phyloP scores from a whole-genome alignment of 2,888 invertebrate species.

The Ornithoptera alexandrae region DNA sequence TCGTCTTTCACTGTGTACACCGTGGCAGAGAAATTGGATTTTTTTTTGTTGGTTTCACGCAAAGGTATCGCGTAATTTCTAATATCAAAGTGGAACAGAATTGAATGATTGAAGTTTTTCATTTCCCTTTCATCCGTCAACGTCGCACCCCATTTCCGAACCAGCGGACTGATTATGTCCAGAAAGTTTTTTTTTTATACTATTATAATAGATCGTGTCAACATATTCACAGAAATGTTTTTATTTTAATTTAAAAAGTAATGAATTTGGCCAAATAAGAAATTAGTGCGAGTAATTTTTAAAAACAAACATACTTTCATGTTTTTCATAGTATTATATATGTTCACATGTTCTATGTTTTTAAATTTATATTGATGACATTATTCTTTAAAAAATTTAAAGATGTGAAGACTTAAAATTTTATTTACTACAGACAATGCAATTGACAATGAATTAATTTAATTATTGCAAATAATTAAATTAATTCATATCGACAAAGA shows the following conservation, averaged over 20 bases:
- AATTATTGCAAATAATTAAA: no score
- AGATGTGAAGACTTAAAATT: no score
- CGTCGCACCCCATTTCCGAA: slow-evolving; percentile 50
- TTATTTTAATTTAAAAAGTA: background rate
- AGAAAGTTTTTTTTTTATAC: slow-evolving; percentile 27
- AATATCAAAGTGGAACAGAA: slow-evolving; percentile 37
- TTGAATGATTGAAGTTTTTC: slow-evolving; percentile 47
- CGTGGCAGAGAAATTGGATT: slow-evolving; percentile 22
- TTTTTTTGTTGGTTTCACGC: slow-evolving; percentile 17
- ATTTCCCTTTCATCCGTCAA: slow-evolving; percentile 58
- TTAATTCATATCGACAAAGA: no score
- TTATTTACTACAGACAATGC: no score
- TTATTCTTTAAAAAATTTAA: no score
- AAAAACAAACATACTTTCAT: no score
- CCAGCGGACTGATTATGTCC: slow-evolving; percentile 31
- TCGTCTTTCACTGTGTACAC: slow-evolving; percentile 16
- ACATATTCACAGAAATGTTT: background rate
- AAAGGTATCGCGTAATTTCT: slow-evolving; percentile 24
- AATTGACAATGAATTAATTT: no score
- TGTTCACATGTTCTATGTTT: no score
- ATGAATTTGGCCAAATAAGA: background rate
- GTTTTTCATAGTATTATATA: no score
- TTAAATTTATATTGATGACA: no score
- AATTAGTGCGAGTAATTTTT: no score
- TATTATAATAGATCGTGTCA: slow-evolving; percentile 25